Base-by-base conservation (phyloP, 2,113 vertebrate genomes). In the Oxygymnocypris stewartii region DNA sequence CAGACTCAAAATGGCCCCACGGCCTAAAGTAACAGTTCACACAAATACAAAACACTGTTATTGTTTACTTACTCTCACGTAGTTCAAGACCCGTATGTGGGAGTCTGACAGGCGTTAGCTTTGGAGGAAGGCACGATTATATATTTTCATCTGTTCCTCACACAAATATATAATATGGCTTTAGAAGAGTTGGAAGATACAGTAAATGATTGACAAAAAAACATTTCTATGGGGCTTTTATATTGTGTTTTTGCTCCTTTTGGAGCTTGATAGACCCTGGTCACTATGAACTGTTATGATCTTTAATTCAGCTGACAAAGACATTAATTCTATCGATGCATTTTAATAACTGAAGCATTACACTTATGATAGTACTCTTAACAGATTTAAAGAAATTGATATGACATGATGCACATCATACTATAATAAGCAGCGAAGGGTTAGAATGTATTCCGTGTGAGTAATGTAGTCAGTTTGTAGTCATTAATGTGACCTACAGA, bases 281-380 rank as follows among this genome's bases (percentile, higher is more conserved):
- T 37, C 1, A 65, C 25, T 14, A n/a, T n/a, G n/a, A n/a, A n/a
- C n/a, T n/a, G 2, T 74, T 23, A 40, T 42, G 35, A 40, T 4
- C 18, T 79, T 61, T 54, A 57, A 1, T n/a, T 8, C 1, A 78
- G 28, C 0, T 79, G 78, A 40, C 54, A 78, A 49, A 54, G 12
- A 61, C 78, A 42, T 42, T 63, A 8, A 80, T 80, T 25, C 0
- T 42, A 5, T 25, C 42, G 20, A 80, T 61, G 37, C 35, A 63
- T 63, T 80, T 80, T 80, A 80, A 80, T 80, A 25, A 63, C 18
- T 59, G 1, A 59, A 59, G 31, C 35, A 80, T 23, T 80, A 9
- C 35, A 31, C n/a, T 6, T 44, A 28, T 44, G 59, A 81, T 63
- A 47, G 79, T 76, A 47, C 42, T 76, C 42, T 42, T 74, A 25